phyloP scores from a whole-genome alignment of 2,888 invertebrate genomes.

The Eucera pruinosa region DNA sequence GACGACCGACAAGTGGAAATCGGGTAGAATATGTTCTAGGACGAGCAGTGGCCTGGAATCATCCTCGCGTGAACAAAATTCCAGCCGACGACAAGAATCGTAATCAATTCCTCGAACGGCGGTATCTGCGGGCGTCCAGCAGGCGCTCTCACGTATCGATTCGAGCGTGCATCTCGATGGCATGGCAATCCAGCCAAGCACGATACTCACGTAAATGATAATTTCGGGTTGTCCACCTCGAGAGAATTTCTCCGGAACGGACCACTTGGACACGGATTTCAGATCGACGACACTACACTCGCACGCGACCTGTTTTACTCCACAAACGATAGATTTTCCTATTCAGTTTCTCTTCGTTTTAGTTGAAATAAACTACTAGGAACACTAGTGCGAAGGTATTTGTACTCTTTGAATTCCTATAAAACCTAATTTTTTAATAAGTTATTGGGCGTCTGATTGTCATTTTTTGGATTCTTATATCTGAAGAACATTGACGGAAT shows the following conservation, averaged over 20 bases:
- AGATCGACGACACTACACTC: slow-evolving; percentile 24
- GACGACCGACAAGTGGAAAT: slow-evolving; percentile 4
- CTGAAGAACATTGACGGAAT: too few relatives aligned
- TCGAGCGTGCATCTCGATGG: slow-evolving; percentile 23
- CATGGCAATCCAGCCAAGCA: slow-evolving; percentile 22
- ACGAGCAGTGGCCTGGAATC: background rate
- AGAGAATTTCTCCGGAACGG: slow-evolving; percentile 23
- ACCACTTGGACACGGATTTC: slow-evolving; percentile 19
- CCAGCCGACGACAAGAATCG: slow-evolving; percentile 38
- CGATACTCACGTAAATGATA: slow-evolving; percentile 43
- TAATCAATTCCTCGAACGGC: slow-evolving; percentile 57
- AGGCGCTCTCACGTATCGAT: slow-evolving; percentile 28
- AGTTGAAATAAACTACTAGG: too few relatives aligned
- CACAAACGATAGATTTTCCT: background rate
- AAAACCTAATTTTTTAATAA: too few relatives aligned
- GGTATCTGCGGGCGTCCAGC: slow-evolving; percentile 3
- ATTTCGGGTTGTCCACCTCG: slow-evolving; percentile 44
- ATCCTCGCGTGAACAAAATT: slow-evolving; percentile 44
- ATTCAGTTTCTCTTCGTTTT: too few relatives aligned
- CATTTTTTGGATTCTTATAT: too few relatives aligned
- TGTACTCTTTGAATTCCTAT: too few relatives aligned
- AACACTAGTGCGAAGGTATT: too few relatives aligned
- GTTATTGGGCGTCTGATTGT: too few relatives aligned
- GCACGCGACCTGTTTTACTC: slow-evolving; percentile 15
- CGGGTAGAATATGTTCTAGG: background rate